These are phyloP conservation scores for Phenacoccus solenopsis DNA, from an alignment of 1,140 invertebrate genomes.

Conservation along the genomic window DNA sequence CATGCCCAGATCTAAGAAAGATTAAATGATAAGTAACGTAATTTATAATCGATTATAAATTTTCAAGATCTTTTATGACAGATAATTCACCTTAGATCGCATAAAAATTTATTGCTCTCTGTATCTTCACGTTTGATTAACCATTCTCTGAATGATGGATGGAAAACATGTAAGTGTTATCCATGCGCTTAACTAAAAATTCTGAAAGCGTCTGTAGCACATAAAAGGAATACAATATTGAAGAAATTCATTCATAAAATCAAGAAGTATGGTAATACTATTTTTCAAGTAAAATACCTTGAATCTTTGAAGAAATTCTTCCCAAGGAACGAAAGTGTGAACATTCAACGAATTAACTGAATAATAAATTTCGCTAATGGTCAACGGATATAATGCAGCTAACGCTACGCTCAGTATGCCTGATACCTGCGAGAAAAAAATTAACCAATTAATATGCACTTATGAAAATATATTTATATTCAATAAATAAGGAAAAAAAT, in stretches of 20 bases:
- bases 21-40: not conserved
- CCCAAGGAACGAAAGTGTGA: constrained; percentile 67
- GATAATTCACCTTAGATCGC: constrained; percentile 52
- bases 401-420: constrained; percentile 75
- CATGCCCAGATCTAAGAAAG: constrained; percentile 62
- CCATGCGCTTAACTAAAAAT: constrained; percentile 74
- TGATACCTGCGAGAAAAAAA: constrained; percentile 32
- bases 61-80: not conserved
- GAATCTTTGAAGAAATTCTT: constrained; percentile 75
- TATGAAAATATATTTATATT: constrained; percentile 7
- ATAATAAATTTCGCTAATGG: constrained; percentile 81
- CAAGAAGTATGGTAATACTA: not conserved
- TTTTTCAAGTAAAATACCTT: constrained; percentile 38
- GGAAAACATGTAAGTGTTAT: constrained; percentile 95
- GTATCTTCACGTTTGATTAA: constrained; percentile 78
- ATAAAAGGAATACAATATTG: constrained; percentile 10
- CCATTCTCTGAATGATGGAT: constrained; percentile 94
- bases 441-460: not conserved
- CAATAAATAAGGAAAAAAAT: not conserved
- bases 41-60: constrained; percentile 4
- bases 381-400: constrained; percentile 79
- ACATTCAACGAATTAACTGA: constrained; percentile 75
- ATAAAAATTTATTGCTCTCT: constrained; percentile 80
- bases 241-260: not conserved
- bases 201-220: constrained; percentile 50